These are phyloP conservation scores for Leistus spinibarbis DNA, from an alignment of 2,888 invertebrate genomes.

Conservation along the genomic window DNA sequence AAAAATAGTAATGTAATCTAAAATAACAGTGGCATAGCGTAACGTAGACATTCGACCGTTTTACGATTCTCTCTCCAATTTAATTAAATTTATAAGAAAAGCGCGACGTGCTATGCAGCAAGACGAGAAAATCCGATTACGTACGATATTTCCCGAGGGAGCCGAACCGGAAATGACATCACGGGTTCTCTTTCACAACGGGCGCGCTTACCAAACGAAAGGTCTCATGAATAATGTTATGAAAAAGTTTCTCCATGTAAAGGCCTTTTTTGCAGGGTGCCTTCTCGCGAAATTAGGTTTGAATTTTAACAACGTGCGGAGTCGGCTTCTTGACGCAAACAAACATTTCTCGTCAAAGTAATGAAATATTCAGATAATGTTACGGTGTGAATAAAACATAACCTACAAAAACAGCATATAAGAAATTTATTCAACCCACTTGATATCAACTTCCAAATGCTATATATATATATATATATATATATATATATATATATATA, in stretches of 20 bases:
- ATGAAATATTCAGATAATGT: slow-evolving; percentile 25
- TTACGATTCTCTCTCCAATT: slow-evolving; percentile 44
- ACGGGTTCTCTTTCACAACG: slow-evolving; percentile 9
- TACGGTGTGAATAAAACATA: slow-evolving; percentile 20
- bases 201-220: not conserved
- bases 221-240: slow-evolving; percentile 35
- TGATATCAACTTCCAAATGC: too few species aligned
- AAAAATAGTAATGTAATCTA: slow-evolving; percentile 29
- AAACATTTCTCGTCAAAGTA: not conserved
- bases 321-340: slow-evolving; percentile 1
- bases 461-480: too few species aligned
- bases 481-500: too few species aligned
- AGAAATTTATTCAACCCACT: too few species aligned
- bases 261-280: not conserved
- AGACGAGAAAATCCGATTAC: slow-evolving; percentile 37
- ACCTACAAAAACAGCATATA: not conserved
- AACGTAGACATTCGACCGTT: slow-evolving; percentile 32
- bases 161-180: slow-evolving; percentile 32
- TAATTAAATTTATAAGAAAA: slow-evolving; percentile 49
- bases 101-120: slow-evolving; percentile 9
- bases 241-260: slow-evolving; percentile 28
- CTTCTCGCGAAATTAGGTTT: slow-evolving; percentile 34
- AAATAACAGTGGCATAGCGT: slow-evolving; percentile 20
- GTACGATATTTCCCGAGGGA: slow-evolving; percentile 39
- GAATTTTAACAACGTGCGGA: slow-evolving; percentile 27